Percentiles rank a stretch among this genome's conserved stretches.
Conservation (phyloP, 2,888 invertebrate species). For the Eupithecia vulgata region DNA sequence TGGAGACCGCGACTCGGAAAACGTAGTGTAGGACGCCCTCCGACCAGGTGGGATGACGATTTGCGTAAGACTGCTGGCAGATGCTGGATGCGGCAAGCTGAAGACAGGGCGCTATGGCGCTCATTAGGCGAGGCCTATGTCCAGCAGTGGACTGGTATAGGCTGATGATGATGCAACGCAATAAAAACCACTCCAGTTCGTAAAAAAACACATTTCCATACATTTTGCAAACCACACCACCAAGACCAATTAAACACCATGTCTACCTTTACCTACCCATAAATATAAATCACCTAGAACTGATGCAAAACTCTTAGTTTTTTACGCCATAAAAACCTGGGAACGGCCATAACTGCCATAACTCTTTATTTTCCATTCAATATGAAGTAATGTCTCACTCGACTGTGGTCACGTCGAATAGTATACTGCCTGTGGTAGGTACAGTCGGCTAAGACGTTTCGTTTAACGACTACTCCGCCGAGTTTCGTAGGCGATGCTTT, state of each 20-base stretch:
- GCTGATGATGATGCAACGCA: no score
- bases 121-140: no score
- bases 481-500: no score
- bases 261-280: not conserved
- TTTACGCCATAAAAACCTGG: slow-evolving; percentile 4
- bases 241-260: not conserved
- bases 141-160: no score
- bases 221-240: not conserved
- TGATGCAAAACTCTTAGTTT: not conserved
- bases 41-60: no score
- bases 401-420: not conserved
- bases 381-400: slow-evolving; percentile 1
- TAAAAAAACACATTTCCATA: not conserved
- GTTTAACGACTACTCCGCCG: no score
- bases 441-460: not conserved
- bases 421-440: slow-evolving; percentile 1
- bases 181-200: not conserved
- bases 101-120: no score
- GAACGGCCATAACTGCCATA: not conserved
- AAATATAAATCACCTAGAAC: slow-evolving; percentile 6
- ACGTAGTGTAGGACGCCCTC: no score
- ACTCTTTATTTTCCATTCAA: slow-evolving; percentile 1
- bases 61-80: no score
- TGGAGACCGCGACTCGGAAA: no score
- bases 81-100: no score